These are phyloP conservation scores for Drosophila subquinaria DNA, from an alignment of 2,888 invertebrate species.

Conservation along the genomic window DNA sequence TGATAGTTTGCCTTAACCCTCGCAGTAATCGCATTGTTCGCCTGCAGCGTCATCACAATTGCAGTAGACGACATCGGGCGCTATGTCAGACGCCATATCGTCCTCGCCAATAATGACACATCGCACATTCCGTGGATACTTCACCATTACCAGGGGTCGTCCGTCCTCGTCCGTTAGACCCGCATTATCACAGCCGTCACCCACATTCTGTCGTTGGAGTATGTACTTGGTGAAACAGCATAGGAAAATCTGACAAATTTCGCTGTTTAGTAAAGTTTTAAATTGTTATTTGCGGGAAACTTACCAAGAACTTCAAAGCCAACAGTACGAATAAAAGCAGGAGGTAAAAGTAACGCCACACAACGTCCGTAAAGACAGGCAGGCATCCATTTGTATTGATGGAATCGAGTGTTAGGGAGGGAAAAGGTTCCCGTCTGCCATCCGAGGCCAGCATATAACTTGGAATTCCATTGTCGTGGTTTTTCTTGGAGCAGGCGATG, in stretches of 20 bases:
- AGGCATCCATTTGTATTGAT: constrained; percentile 80
- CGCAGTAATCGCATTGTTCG: constrained; percentile 37
- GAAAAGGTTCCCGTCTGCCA: constrained; percentile 26
- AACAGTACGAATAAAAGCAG: constrained; percentile 59
- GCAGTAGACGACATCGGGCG: constrained; percentile 54
- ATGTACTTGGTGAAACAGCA: constrained; percentile 74
- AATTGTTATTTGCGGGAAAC: constrained; percentile 2
- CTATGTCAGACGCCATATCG: constrained; percentile 66
- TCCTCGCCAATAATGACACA: constrained; percentile 74
- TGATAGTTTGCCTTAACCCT: not conserved
- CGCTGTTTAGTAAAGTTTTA: not conserved
- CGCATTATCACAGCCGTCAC: constrained; percentile 50
- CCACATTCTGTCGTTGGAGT: constrained; percentile 62
- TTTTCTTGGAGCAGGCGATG: constrained; percentile 77
- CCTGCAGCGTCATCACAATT: constrained; percentile 46
- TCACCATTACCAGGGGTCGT: constrained; percentile 73
- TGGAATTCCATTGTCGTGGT: constrained; percentile 52
- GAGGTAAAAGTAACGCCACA: constrained; percentile 63
- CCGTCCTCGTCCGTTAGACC: constrained; percentile 74
- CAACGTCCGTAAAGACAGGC: constrained; percentile 41
- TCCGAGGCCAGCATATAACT: constrained; percentile 48
- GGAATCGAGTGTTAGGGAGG: constrained; percentile 63
- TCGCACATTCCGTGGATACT: constrained; percentile 75
- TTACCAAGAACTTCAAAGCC: constrained; percentile 71
- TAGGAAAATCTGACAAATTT: constrained; percentile 33